Evolutionary conservation across 1,140 invertebrate genomes (phyloP).

Genomic region (Akabosia matsudoensis): DNA sequence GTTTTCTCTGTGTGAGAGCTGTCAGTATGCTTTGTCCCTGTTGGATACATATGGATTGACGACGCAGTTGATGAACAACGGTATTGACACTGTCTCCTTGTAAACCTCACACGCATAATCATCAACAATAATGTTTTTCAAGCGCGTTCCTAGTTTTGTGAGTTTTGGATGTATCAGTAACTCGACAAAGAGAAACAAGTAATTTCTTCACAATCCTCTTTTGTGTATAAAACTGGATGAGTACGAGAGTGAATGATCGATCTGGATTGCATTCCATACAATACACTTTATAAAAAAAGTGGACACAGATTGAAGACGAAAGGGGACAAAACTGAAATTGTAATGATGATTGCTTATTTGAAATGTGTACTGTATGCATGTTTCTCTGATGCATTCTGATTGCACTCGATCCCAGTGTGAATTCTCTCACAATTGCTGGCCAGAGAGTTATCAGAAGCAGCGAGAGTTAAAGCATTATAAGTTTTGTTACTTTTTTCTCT

Average conservation of each 20-base stretch:
- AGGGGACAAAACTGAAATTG: not conserved
- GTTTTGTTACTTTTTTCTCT: not conserved
- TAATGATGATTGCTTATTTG: not conserved
- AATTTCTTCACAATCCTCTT: not conserved
- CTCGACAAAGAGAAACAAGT: no score
- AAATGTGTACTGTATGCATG: not conserved
- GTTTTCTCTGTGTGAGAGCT: conserved; percentile 15
- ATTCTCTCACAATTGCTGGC: conserved; percentile 1
- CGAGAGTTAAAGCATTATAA: not conserved
- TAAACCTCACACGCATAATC: not conserved
- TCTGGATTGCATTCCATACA: not conserved
- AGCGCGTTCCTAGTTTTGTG: not conserved
- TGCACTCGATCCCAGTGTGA: not conserved
- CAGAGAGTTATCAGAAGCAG: not conserved
- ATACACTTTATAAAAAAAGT: not conserved
- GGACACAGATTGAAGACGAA: not conserved
- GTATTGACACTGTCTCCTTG: not conserved
- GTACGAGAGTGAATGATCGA: not conserved
- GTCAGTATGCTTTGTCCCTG: not conserved
- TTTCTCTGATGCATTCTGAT: not conserved
- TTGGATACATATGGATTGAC: not conserved
- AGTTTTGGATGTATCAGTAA: no score
- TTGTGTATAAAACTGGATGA: not conserved
- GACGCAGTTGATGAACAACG: not conserved
- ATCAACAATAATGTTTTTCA: not conserved